Base-by-base conservation (phyloP, 2,888 invertebrate species). In the Gnatocerus cornutus region DNA sequence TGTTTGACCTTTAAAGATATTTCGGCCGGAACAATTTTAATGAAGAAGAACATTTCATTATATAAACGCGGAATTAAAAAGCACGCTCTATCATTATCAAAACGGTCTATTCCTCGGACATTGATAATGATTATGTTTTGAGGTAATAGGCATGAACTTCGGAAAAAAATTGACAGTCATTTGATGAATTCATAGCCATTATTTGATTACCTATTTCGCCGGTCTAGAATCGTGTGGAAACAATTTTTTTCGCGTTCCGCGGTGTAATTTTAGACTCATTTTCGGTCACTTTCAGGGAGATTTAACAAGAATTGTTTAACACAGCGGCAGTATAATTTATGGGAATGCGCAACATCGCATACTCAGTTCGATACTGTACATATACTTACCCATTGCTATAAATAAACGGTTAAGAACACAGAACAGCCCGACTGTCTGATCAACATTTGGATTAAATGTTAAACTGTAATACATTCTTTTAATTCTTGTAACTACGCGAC, bases 381-480 rank as follows among this genome's bases (percentile, higher is more conserved):
- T 77, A 76, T 75, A 74, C n/a, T n/a, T n/a, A n/a, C 75, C 74
- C 77, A 74, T 72, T 72, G 74, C 77, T 71, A 79, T 80, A 81
- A 80, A 81, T 81, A 80, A 79, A 74, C 71, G 72, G 71, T 63
- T 73, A 74, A 71, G 69, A 70, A 67, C 62, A 71, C 76, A 72
- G 73, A 74, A 74, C 71, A 76, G 71, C 73, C 75, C 76, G 76
- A 73, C 76, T 79, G 79, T 79, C 80, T 73, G 81, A 81, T 81
- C 80, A 80, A 79, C 80, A 80, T 81, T 81, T 78, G 81, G 80
- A 81, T 81, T 81, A 81, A 81, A 81, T 78, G 80, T 80, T 80
- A 81, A 81, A 81, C 80, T 79, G 80, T 80, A 80, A 79, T 80
- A 78, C 81, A 80, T 80, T 81, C 81, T 77, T 80, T 79, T 79